These are phyloP conservation scores for Lophotis ruficrista DNA, from an alignment of 2,113 vertebrate genomes.

Conservation along the genomic window DNA sequence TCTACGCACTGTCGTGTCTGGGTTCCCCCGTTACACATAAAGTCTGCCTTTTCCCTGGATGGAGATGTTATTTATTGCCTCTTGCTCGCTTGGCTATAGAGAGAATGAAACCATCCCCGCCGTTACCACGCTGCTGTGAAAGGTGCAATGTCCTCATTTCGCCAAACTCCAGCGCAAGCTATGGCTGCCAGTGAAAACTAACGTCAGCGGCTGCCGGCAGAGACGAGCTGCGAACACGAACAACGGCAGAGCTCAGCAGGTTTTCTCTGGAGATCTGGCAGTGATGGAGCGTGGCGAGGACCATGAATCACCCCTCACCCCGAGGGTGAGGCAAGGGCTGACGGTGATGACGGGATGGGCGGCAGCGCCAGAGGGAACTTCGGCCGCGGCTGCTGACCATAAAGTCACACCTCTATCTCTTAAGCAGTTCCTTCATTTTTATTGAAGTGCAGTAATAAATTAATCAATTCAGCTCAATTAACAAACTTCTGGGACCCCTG, in stretches of 20 bases:
- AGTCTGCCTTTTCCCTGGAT: neutral
- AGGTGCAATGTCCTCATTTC: neutral
- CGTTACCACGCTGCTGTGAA: neutral
- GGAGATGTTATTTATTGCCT: constrained; percentile 40
- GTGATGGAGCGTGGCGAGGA: neutral
- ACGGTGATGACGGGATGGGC: neutral
- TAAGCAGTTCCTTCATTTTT: neutral
- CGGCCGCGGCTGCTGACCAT: rapidly evolving
- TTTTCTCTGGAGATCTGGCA: neutral
- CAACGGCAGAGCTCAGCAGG: neutral
- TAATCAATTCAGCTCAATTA: too few relatives aligned
- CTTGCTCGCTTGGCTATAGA: neutral
- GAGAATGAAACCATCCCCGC: neutral
- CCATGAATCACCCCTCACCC: neutral
- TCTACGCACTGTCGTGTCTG: neutral
- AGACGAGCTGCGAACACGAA: neutral
- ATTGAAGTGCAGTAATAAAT: neutral
- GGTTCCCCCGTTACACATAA: neutral
- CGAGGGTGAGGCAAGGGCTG: neutral
- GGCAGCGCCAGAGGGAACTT: neutral
- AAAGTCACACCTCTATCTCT: neutral
- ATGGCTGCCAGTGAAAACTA: neutral
- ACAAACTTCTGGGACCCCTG: neutral
- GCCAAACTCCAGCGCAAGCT: rapidly evolving
- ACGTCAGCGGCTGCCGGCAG: neutral